Evolutionary conservation across 2,797 vertebrate species (phyloP), one percentile per base, ranked within the genome.

Genomic region (Tinamus major): DNA sequence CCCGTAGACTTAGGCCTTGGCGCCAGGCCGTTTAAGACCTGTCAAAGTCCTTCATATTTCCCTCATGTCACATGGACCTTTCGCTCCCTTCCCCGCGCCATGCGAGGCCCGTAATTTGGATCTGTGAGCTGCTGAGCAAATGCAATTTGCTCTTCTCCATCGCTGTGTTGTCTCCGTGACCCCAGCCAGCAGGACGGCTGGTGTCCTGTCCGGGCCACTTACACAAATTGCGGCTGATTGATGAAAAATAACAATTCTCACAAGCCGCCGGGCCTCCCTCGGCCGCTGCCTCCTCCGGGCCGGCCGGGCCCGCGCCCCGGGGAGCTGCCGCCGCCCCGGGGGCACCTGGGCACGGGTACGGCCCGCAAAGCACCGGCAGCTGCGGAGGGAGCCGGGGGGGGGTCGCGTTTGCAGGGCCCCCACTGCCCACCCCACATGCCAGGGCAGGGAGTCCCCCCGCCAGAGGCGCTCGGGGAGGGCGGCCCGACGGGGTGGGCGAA

Each of bases 1-100:
- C 97, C 97, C 82, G 97, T 97, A 98, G 98, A 98, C 98, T 98
- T 97, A 98, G 98, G 98, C 98, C 98, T 98, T 99, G 99, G 99
- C 99, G 99, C 99, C 99, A 99, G 98, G 98, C 98, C 98, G 98
- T 98, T 99, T 98, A 99, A 98, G 98, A 99, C 98, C 98, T 99
- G 99, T 99, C 99, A 99, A 98, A 99, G 98, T 98, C 98, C 98
- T 98, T 99, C 98, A 99, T 99, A 98, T 98, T 98, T 98, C 98
- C 98, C 98, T 98, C 97, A 95, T 98, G 98, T 99, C 98, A 99
- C 98, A 98, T 98, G 98, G 98, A 98, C 97, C 98, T 97, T 97
- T 97, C 97, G 93, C 94, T 97, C 97, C 96, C 98, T 97, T 96
- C 96, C 96, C 97, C 93, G 95, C 95, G 94, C 96, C 94, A 92